Evolutionary conservation across 2,888 invertebrate genomes (phyloP).

Genomic region (Drosophila peninsularis): DNA sequence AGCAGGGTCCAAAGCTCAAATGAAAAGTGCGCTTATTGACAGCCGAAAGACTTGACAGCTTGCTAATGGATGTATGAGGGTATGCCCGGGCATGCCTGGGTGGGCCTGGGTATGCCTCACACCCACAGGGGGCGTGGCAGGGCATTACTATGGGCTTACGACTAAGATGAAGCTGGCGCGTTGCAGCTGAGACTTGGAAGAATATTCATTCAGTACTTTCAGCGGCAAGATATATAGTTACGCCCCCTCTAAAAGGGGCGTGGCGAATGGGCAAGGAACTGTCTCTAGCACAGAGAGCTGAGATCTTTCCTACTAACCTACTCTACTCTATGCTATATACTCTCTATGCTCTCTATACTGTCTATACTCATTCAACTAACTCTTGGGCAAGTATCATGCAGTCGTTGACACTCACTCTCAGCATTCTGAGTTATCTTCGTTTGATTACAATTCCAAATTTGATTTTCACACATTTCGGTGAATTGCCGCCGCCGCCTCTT

Average conservation of each 20-base stretch:
- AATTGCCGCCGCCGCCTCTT: not conserved
- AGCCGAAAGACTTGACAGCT: not conserved
- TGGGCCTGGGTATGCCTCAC: not conserved
- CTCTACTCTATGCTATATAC: not conserved
- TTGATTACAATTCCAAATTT: conserved; percentile 2
- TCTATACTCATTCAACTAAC: no score
- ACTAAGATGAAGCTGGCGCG: no score
- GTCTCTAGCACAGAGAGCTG: no score
- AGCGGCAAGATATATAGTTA: no score
- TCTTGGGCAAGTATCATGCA: not conserved
- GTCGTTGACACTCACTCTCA: not conserved
- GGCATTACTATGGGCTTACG: no score
- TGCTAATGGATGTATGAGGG: not conserved
- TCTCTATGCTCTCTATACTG: no score
- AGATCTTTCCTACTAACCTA: not conserved
- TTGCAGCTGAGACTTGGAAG: no score
- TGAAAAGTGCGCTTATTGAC: not conserved
- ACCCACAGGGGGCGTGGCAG: no score
- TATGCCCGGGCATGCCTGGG: not conserved
- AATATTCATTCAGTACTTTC: no score
- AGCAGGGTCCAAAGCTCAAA: not conserved
- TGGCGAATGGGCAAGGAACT: no score
- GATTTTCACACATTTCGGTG: conserved; percentile 26
- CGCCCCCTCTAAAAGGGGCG: no score
- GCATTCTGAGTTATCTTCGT: not conserved